Evolutionary conservation across 53 echinoderm and acorn worm genomes (phyloP).

Genomic region (Glandiceps talaboti): DNA sequence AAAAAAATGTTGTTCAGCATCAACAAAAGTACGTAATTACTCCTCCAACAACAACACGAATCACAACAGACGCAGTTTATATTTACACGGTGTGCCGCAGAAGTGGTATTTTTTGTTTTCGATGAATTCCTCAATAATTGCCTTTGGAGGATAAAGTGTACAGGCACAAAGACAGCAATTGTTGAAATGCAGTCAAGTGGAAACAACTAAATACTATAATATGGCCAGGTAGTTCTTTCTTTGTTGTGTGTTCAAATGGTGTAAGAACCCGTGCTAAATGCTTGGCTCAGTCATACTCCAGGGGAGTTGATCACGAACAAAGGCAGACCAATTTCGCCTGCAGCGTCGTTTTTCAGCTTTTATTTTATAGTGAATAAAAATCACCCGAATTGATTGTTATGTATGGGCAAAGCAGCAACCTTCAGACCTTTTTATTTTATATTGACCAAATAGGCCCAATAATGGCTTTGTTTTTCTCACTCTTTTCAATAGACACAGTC

Average conservation of each 20-base stretch:
- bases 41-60: too few species aligned
- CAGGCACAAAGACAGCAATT: neutral
- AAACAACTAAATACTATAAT: neutral
- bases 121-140: neutral
- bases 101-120: neutral
- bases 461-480: neutral
- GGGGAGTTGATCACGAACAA: neutral
- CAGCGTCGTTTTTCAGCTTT: neutral
- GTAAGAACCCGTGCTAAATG: neutral
- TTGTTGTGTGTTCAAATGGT: neutral
- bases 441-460: neutral
- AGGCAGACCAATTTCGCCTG: neutral
- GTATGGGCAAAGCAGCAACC: neutral
- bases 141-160: neutral
- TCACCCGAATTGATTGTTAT: neutral
- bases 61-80: too few species aligned
- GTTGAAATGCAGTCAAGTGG: neutral
- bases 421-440: neutral
- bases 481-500: too few species aligned
- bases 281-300: too few species aligned
- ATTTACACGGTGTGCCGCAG: too few species aligned
- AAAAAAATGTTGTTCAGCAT: too few species aligned
- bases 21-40: too few species aligned
- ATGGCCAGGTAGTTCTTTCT: neutral
- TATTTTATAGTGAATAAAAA: neutral